phyloP scores from a whole-genome alignment of 1,140 invertebrate species.

The Papilio polytes region DNA sequence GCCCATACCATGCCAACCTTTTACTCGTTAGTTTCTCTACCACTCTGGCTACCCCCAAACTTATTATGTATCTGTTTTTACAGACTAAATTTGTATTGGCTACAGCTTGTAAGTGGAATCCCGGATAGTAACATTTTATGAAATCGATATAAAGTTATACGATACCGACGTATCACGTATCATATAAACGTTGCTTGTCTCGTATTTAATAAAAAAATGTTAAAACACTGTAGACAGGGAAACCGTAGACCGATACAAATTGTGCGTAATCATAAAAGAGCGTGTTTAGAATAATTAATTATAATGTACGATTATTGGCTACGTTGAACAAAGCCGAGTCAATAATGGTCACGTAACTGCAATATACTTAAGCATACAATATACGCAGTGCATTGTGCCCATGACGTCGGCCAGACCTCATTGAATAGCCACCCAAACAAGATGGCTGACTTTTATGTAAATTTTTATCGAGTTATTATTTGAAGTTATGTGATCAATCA shows the following conservation, averaged over 20 bases:
- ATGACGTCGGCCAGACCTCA: constrained; percentile 28
- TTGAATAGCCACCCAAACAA: constrained; percentile 24
- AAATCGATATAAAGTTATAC: not conserved
- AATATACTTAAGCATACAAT: constrained; percentile 54
- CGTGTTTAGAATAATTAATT: constrained; percentile 28
- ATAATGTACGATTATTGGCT: constrained; percentile 38
- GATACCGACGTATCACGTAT: not conserved
- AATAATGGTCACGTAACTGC: constrained; percentile 54
- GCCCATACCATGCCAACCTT: no score
- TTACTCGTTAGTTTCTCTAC: no score
- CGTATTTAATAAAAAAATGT: not conserved
- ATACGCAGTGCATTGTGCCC: constrained; percentile 51
- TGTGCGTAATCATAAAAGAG: constrained; percentile 31
- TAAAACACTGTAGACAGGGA: constrained; percentile 11
- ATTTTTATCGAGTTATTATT: not conserved
- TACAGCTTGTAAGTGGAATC: not conserved
- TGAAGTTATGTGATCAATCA: not conserved
- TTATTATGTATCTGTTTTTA: no score
- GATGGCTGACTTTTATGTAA: not conserved
- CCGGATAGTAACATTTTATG: not conserved
- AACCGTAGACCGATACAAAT: constrained; percentile 19
- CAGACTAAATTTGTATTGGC: no score
- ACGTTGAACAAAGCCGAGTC: constrained; percentile 43
- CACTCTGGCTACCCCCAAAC: no score
- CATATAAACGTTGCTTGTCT: constrained; percentile 16